Evolutionary conservation across 2,888 invertebrate species (phyloP), one percentile per base, ranked within the genome.

Genomic region (Seira musarum): DNA sequence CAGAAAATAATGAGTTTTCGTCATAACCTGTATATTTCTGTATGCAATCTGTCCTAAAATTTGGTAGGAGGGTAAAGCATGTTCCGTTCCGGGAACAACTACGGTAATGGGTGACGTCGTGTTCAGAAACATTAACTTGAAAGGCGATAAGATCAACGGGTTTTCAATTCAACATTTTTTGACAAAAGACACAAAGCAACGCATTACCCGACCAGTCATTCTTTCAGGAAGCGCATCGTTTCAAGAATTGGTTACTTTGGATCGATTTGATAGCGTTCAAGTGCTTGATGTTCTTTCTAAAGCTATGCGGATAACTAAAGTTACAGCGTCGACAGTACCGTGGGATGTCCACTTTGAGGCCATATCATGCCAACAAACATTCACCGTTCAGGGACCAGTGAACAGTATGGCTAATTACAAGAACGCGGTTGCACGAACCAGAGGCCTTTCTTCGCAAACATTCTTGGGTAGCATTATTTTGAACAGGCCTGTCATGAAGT

Each of bases 171-270:
- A 80, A 21, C 35, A 63, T 53, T 80, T 84, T 46, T 67, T 85
- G 35, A 76, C 70, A 0, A 71, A 78, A n/a, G 70, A 75, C 25
- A 74, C 65, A 1, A 49, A 67, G 10, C 85, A 85, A 60, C 81
- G 71, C 10, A 79, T 86, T 21, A 74, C 78, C 1, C 74, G 72
- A 0, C 69, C 67, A 13, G 76, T 80, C 13, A 60, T 65, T 6
- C 73, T 86, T n/a, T 19, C 25, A 2, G 61, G 67, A 17, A 19
- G 60, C 2, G 53, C 68, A 5, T 40, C 30, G 2, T 85, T 85
- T 63, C 21, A 67, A 2, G 67, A 72, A 46, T 13, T 85, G 5
- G 40, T 71, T 46, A 80, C 82, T 1, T 70, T 82, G 0, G 40
- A 57, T 1, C 6, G 15, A 0, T 71, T 82, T 57, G 81, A 84